A percentile compares a stretch with the other conserved stretches of the same genome.
Evolutionary conservation across 2,888 invertebrate genomes (phyloP).

Genomic region (Cynaeus angustus): DNA sequence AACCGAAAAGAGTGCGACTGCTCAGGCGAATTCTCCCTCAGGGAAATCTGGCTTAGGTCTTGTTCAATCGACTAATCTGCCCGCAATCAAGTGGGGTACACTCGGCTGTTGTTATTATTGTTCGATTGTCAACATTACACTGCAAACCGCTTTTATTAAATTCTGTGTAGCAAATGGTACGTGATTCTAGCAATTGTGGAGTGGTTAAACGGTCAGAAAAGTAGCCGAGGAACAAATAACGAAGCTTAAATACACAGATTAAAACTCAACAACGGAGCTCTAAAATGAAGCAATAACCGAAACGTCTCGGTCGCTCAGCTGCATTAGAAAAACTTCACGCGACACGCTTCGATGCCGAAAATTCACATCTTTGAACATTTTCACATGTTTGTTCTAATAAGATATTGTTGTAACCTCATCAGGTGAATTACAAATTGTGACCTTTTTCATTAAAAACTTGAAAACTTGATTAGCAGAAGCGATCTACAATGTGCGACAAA

Average conservation of each 20-base stretch:
- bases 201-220: conserved; percentile 1
- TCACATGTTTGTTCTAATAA: too few species aligned
- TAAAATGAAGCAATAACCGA: too few species aligned
- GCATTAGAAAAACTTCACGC: too few species aligned
- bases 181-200: conserved; percentile 5
- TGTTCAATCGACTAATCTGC: conserved; percentile 59
- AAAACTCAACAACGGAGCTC: too few species aligned
- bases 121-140: conserved; percentile 40
- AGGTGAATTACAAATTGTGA: too few species aligned
- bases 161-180: conserved; percentile 26
- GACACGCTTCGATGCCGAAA: too few species aligned
- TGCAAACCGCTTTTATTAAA: conserved; percentile 30
- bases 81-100: conserved; percentile 53
- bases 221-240: neutral
- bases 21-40: conserved; percentile 58
- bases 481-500: too few species aligned
- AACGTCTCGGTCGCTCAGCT: too few species aligned
- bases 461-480: too few species aligned
- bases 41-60: conserved; percentile 61
- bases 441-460: too few species aligned
- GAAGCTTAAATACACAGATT: neutral
- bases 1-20: conserved; percentile 39
- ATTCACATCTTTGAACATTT: too few species aligned
- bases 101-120: conserved; percentile 31
- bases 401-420: too few species aligned